A percentile compares a stretch with the other conserved stretches of the same genome.
phyloP scores from a whole-genome alignment of 2,888 invertebrate genomes.

The Archips xylosteana region DNA sequence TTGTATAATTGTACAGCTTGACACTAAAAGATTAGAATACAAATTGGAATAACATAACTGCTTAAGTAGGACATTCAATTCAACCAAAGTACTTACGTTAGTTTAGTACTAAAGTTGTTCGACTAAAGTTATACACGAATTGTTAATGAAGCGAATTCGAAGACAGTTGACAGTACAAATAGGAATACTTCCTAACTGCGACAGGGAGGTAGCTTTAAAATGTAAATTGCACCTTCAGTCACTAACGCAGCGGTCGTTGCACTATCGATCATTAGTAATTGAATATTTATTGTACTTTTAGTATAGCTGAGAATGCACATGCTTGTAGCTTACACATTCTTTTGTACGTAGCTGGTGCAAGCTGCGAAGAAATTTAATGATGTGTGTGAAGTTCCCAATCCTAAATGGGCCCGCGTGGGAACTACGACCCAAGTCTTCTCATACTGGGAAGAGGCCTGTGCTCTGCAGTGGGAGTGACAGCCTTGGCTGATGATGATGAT shows the following conservation, averaged over 20 bases:
- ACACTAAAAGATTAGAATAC: no score
- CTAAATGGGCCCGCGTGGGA: no score
- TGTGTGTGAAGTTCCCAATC: no score
- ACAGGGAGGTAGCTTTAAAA: conserved; percentile 46
- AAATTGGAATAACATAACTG: no score
- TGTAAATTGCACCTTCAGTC: conserved; percentile 47
- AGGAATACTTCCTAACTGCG: conserved; percentile 26
- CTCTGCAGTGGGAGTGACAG: no score
- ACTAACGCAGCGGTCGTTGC: conserved; percentile 38
- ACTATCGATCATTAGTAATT: conserved; percentile 40
- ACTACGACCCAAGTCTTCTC: no score
- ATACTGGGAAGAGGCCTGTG: no score
- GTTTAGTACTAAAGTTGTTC: not conserved
- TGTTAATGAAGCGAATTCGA: conserved; percentile 2
- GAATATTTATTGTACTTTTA: conserved; percentile 18
- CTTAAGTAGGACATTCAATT: not conserved
- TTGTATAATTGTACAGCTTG: no score
- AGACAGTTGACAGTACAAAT: conserved; percentile 8
- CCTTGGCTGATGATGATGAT: no score
- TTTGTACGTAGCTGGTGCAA: no score
- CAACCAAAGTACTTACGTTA: not conserved
- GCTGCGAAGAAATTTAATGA: no score
- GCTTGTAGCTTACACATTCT: no score
- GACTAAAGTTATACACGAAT: not conserved
- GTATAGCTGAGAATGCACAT: not conserved